Conservation (phyloP, 2,797 vertebrate species). For the Bovichtus variegatus region DNA sequence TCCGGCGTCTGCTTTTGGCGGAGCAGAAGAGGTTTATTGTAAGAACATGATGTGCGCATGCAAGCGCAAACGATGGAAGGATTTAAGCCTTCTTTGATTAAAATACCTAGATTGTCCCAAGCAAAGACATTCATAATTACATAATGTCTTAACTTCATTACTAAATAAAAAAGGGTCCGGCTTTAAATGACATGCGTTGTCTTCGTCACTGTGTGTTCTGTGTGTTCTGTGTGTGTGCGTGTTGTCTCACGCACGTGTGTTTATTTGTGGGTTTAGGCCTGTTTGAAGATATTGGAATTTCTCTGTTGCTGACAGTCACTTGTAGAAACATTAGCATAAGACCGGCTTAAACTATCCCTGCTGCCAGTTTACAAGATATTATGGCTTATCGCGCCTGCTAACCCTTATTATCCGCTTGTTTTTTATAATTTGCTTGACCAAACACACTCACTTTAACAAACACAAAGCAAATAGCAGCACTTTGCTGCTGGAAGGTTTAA, state of each 20-base stretch:
- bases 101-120: neutral
- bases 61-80: neutral
- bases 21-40: neutral
- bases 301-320: slow-evolving; percentile 78
- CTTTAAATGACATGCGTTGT: slow-evolving; percentile 16
- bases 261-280: slow-evolving; percentile 62
- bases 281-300: slow-evolving; percentile 74
- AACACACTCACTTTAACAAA: slow-evolving; percentile 73
- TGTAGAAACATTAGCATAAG: slow-evolving; percentile 83
- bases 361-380: slow-evolving; percentile 86
- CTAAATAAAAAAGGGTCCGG: slow-evolving; percentile 24
- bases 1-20: neutral
- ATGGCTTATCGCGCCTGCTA: slow-evolving; percentile 85
- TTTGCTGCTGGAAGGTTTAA: slow-evolving; percentile 53
- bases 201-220: neutral
- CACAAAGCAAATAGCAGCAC: slow-evolving; percentile 61
- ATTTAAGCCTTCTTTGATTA: neutral
- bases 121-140: slow-evolving; percentile 8
- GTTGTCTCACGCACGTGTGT: slow-evolving; percentile 30
- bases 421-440: slow-evolving; percentile 84
- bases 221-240: slow-evolving; percentile 22
- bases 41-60: neutral
- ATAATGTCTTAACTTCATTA: neutral
- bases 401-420: slow-evolving; percentile 82
- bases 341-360: slow-evolving; percentile 82